Conservation (phyloP, 2,113 vertebrate genomes). For the Silurus meridionalis region DNA sequence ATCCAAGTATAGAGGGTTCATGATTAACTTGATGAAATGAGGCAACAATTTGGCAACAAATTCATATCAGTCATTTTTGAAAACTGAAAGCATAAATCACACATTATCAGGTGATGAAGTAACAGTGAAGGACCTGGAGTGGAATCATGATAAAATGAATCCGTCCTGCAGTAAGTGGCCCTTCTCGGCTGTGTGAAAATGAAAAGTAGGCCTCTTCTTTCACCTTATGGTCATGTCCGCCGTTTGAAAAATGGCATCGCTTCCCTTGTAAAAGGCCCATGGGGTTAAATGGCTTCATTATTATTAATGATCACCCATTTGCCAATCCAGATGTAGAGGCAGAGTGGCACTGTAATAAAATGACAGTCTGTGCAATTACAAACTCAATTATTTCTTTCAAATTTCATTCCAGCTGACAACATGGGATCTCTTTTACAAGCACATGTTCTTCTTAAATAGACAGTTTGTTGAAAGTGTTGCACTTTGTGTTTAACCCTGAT, state of each 20-base stretch:
- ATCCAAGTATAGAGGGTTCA: slow-evolving; percentile 38
- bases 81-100: slow-evolving; percentile 55
- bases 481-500: slow-evolving; percentile 7
- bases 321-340: slow-evolving; percentile 72
- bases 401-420: slow-evolving; percentile 71
- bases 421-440: slow-evolving; percentile 65
- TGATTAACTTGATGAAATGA: slow-evolving; percentile 45
- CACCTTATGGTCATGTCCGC: slow-evolving; percentile 74
- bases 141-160: slow-evolving; percentile 55
- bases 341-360: slow-evolving; percentile 67
- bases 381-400: slow-evolving; percentile 83
- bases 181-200: slow-evolving; percentile 64
- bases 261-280: slow-evolving; percentile 77
- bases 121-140: slow-evolving; percentile 43
- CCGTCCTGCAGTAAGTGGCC: slow-evolving; percentile 49
- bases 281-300: slow-evolving; percentile 86
- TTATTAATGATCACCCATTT: slow-evolving; percentile 84
- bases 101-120: slow-evolving; percentile 49
- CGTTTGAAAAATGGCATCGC: slow-evolving; percentile 76
- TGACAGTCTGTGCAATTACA: slow-evolving; percentile 81
- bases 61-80: slow-evolving; percentile 50
- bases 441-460: slow-evolving; percentile 15
- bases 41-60: slow-evolving; percentile 1
- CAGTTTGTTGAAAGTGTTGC: neutral
- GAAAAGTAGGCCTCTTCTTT: slow-evolving; percentile 71